Evolutionary conservation across 2,888 invertebrate species (phyloP), one percentile per base, ranked within the genome.

Genomic region (Drosophila aldrichi): DNA sequence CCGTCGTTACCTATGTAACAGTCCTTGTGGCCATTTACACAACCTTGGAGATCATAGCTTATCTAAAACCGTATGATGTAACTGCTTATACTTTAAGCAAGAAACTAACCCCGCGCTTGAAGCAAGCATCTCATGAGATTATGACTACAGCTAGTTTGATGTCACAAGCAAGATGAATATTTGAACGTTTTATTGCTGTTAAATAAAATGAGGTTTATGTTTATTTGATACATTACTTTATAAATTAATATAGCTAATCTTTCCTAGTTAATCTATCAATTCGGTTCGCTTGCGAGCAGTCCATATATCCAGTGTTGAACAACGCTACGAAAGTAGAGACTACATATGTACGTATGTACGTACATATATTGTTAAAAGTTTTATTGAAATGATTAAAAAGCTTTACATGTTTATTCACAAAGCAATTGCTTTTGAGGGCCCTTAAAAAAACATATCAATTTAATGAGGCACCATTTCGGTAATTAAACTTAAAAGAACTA

Each of bases 11-110:
- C 18, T 91, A 91, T 64, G 43, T 78, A 16, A 40, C 82, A 14
- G 79, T 90, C 10, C 90, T 90, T 55, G 65, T 83, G 22, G 25
- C 70, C 5, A 82, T 92, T 25, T 91, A 68, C 59, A 79, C 56
- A 60, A 74, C 66, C 41, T 70, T 77, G 76, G 80, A 74, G 73
- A 16, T 91, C 16, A 55, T 84, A 32, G 63, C 71, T 6, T 40
- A 43, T 0, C 22, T 77, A 7, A 70, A 56, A n/a, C 60, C 54
- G 0, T 18, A 52, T 7, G 18, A 56, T 2, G 49, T 49, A n/a
- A 51, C 65, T 0, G 29, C 60, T 0, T 32, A 10, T 1, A 18
- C 56, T 2, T 43, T 86, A 7, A 7, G 49, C 10, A 29, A 57
- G 5, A 64, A 69, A 20, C 41, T 83, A 20, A 75, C 63, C 7